phyloP scores from a whole-genome alignment of 2,797 vertebrate species.

The Darevskia mixta region DNA sequence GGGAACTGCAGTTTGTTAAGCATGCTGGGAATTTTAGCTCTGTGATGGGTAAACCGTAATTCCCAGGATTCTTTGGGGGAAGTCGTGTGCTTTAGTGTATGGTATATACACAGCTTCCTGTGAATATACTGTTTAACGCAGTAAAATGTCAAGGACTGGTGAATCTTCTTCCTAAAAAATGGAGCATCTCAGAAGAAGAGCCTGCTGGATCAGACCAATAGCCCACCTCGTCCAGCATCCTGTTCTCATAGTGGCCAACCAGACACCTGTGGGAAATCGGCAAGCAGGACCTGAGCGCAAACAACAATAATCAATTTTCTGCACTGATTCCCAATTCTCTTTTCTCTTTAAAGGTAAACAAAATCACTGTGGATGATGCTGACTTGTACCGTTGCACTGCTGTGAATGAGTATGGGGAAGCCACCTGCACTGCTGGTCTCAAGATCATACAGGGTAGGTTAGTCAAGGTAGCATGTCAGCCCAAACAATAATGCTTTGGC shows the following conservation, averaged over 20 bases:
- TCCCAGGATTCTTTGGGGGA: too few species aligned
- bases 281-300: background rate
- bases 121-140: background rate
- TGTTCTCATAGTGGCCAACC: too few species aligned
- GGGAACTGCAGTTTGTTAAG: background rate
- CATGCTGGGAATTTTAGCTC: too few species aligned
- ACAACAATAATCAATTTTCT: background rate
- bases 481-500: background rate
- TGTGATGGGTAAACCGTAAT: too few species aligned
- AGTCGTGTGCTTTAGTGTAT: background rate
- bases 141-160: background rate
- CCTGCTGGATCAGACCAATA: too few species aligned
- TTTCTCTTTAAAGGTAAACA: conserved; percentile 79
- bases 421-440: conserved; percentile 81
- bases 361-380: conserved; percentile 76
- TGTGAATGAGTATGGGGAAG: conserved; percentile 86
- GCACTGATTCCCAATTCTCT: background rate
- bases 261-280: too few species aligned
- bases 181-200: too few species aligned
- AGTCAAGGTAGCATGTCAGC: background rate
- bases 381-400: conserved; percentile 88
- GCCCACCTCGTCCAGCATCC: too few species aligned
- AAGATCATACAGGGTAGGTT: conserved; percentile 83
- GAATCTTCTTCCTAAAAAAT: background rate
- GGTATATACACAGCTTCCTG: background rate